Evolutionary conservation across 2,888 invertebrate species (phyloP), one percentile per base, ranked within the genome.

Genomic region (Idaea straminata): DNA sequence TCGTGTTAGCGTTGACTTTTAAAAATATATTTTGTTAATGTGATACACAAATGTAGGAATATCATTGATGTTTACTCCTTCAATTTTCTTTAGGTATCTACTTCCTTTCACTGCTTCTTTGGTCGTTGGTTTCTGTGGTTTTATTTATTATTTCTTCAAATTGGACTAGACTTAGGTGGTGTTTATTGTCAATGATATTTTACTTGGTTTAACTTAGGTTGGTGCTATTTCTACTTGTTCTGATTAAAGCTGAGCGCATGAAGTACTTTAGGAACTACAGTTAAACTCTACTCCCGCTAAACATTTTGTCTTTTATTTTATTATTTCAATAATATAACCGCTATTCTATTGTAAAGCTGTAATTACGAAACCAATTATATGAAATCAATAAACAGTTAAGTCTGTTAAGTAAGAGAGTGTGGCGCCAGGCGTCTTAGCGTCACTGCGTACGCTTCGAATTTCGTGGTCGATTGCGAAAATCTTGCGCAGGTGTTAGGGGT

Each of bases 61-160:
- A 91, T 91, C 88, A 91, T 90, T 89, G 85, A 83, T 91, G 88
- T 91, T 91, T 91, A 79, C 84, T 73, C 74, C 83, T 79, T 81
- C 76, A 83, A 88, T 89, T 88, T 82, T 74, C 77, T 78, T 67
- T 66, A 69, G 66, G 66, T 67, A 72, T 83, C 82, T 87, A 47
- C 47, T 47, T 47, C 47, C 47, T 47, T 47, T 47, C 13, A 47
- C 10, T 47, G 7, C 13, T 47, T 47, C 10, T 47, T 47, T 7
- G 47, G 5, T 7, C 25, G 25, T 58, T n/a, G 58, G 15, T 16
- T 58, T 58, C 15, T 58, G 15, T 72, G 70, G 77, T 72, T 80
- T 72, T 75, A 66, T 77, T 47, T 7, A 13, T 13, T 47, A 13
- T 47, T 47, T 47, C 47, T 47, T 47, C 47, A 13, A 47, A 13